Conservation (phyloP, 2,797 vertebrate species). For the Diplodus puntazzo region DNA sequence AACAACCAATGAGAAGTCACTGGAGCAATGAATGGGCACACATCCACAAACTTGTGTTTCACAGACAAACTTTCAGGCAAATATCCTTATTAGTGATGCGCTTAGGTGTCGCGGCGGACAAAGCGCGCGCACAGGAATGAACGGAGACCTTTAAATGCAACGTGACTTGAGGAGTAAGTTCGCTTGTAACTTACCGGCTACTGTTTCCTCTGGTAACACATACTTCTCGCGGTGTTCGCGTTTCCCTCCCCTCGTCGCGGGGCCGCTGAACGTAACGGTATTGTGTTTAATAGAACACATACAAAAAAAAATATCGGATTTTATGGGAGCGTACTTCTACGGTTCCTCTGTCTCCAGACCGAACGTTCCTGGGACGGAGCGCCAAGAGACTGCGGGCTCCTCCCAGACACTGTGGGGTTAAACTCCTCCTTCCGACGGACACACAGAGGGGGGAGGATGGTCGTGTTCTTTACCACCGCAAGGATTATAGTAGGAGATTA, state of each 20-base stretch:
- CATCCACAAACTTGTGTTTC: conserved; percentile 21
- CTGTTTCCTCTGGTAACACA: conserved; percentile 21
- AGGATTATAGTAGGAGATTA: background rate
- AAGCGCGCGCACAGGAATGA: background rate
- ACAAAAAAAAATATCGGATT: background rate
- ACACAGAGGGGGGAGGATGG: conserved; percentile 34
- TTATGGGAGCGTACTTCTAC: conserved; percentile 40
- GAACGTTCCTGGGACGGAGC: conserved; percentile 64
- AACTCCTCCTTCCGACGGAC: conserved; percentile 79
- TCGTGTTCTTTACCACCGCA: background rate
- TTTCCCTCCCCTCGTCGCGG: background rate
- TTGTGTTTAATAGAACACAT: background rate
- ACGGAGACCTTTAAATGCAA: conserved; percentile 2
- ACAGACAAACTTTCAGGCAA: background rate
- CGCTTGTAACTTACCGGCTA: conserved; percentile 76
- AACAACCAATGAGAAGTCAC: conserved; percentile 1
- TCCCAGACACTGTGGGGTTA: conserved; percentile 82
- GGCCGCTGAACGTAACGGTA: background rate
- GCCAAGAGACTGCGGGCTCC: conserved; percentile 74
- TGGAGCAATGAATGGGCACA: accelerated
- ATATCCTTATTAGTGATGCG: background rate
- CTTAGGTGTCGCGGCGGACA: conserved; percentile 1
- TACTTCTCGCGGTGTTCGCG: background rate
- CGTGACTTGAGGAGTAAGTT: conserved; percentile 64
- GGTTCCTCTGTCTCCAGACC: conserved; percentile 34